phyloP scores from a whole-genome alignment of 2,113 vertebrate genomes.

The Edolisoma coerulescens region DNA sequence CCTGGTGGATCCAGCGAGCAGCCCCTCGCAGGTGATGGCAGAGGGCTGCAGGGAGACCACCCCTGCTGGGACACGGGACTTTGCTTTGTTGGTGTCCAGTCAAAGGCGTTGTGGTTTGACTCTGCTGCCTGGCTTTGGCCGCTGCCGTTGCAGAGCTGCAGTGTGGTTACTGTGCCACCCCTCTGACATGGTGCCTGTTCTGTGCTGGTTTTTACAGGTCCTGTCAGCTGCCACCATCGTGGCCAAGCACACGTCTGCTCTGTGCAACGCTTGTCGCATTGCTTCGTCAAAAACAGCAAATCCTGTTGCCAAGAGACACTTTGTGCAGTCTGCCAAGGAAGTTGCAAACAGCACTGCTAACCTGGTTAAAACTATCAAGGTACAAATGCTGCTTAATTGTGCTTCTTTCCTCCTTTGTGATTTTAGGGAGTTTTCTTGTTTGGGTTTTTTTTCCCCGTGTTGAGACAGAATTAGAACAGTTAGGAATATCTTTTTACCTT shows the following conservation, averaged over 20 bases:
- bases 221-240: constrained; percentile 97
- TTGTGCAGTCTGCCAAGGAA: constrained; percentile 98
- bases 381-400: constrained; percentile 35
- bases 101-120: background rate
- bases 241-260: constrained; percentile 95
- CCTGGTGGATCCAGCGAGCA: constrained; percentile 93
- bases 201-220: constrained; percentile 75
- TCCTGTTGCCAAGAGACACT: constrained; percentile 95
- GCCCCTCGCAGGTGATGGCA: constrained; percentile 89
- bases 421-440: background rate
- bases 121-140: background rate
- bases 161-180: background rate
- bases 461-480: background rate
- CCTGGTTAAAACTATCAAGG: constrained; percentile 99
- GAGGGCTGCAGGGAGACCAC: rapidly evolving
- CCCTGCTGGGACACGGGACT: rapidly evolving
- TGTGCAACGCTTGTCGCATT: constrained; percentile 96
- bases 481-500: background rate
- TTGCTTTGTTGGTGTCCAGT: rapidly evolving
- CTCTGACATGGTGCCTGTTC: background rate
- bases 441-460: rapidly evolving
- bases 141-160: background rate
- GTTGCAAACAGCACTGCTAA: constrained; percentile 99
- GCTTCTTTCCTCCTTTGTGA: background rate
- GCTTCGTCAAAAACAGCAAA: constrained; percentile 97